phyloP scores from a whole-genome alignment of 1,140 invertebrate species.

The Drosophila kohkoa region DNA sequence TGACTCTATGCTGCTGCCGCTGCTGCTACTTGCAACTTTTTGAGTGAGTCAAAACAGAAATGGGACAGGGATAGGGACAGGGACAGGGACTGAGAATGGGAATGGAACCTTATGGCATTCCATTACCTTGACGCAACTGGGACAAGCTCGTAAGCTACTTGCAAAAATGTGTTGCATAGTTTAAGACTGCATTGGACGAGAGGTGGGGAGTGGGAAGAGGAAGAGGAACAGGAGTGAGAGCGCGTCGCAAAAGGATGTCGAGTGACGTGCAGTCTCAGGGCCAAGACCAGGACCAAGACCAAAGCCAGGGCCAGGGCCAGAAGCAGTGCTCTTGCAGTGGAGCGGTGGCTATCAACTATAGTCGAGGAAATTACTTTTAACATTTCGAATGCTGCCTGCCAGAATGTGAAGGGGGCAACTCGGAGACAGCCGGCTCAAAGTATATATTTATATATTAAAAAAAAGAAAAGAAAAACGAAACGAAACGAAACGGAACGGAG shows the following conservation, averaged over 20 bases:
- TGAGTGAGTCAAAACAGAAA: not conserved
- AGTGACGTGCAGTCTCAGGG: not conserved
- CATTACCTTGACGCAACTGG: constrained; percentile 51
- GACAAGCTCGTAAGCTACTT: constrained; percentile 62
- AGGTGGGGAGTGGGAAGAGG: too few relatives aligned
- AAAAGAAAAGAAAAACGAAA: constrained; percentile 15
- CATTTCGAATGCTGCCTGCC: constrained; percentile 68
- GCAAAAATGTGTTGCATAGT: constrained; percentile 74
- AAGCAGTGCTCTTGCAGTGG: constrained; percentile 3
- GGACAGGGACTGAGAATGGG: not conserved
- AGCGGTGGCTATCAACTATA: constrained; percentile 69
- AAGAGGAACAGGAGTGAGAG: constrained; percentile 4
- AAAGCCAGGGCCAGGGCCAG: not conserved
- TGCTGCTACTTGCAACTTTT: not conserved
- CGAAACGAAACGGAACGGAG: not conserved
- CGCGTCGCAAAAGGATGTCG: constrained; percentile 6
- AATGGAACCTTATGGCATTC: constrained; percentile 22
- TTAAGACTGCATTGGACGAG: constrained; percentile 48
- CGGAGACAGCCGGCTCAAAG: constrained; percentile 47
- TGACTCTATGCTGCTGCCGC: not conserved
- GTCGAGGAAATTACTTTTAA: constrained; percentile 80
- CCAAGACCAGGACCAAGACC: constrained; percentile 1
- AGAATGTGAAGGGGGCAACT: not conserved
- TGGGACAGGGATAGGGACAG: not conserved
- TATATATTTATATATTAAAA: constrained; percentile 65